Evolutionary conservation across 2,888 invertebrate genomes (phyloP).

Genomic region (Tipula vernalis): DNA sequence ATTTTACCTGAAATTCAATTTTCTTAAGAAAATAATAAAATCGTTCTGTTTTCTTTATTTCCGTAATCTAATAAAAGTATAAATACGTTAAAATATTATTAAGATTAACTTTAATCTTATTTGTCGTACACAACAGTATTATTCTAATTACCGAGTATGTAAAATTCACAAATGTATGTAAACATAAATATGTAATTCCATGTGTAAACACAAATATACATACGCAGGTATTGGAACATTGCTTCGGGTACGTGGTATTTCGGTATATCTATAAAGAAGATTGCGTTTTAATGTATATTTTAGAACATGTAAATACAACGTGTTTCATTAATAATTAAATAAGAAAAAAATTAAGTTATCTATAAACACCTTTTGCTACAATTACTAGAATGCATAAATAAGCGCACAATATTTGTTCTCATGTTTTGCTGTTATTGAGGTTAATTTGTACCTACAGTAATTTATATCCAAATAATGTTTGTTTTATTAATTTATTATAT

Average conservation of each 20-base stretch:
- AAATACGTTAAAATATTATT: not conserved
- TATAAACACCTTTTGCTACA: not conserved
- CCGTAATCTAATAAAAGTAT: not conserved
- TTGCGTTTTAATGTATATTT: not conserved
- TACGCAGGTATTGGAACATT: not conserved
- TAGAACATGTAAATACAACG: not conserved
- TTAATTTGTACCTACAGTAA: too few relatives aligned
- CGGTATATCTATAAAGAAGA: not conserved
- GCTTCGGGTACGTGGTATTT: not conserved
- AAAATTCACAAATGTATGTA: not conserved
- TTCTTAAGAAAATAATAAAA: not conserved
- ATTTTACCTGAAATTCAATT: not conserved
- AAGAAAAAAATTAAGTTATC: not conserved
- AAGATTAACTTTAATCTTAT: not conserved
- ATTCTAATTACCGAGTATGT: not conserved
- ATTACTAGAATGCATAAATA: not conserved
- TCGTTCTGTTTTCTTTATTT: not conserved
- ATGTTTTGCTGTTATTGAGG: too few relatives aligned
- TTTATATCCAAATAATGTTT: too few relatives aligned
- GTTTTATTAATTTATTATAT: too few relatives aligned
- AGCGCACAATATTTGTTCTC: not conserved
- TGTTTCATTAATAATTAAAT: not conserved
- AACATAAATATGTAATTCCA: not conserved
- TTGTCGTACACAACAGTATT: not conserved
- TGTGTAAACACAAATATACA: not conserved